These are phyloP conservation scores for Apocrypta bakeri DNA, from an alignment of 1,140 invertebrate species.

Conservation along the genomic window DNA sequence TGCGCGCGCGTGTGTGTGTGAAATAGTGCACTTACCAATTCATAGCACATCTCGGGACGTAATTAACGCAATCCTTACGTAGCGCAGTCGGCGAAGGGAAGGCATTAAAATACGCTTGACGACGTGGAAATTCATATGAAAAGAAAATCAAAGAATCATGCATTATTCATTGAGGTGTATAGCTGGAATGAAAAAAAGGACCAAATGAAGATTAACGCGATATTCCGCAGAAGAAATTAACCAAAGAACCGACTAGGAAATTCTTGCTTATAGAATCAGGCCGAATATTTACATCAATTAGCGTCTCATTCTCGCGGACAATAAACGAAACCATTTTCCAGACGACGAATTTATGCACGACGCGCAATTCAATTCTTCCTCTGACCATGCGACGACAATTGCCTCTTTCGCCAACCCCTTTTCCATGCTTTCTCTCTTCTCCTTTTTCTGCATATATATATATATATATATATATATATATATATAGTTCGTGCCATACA, in stretches of 20 bases:
- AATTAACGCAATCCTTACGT: constrained; percentile 5
- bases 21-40: not conserved
- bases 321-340: constrained; percentile 45
- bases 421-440: not conserved
- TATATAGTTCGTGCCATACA: constrained; percentile 13
- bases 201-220: constrained; percentile 35
- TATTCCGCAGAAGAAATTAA: constrained; percentile 2
- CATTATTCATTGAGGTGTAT: constrained; percentile 35
- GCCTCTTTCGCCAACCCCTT: constrained; percentile 25
- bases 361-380: constrained; percentile 38
- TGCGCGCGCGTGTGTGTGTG: too few relatives aligned
- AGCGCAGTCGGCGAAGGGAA: not conserved
- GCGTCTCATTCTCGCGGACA: constrained; percentile 26
- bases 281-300: constrained; percentile 48
- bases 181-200: constrained; percentile 5
- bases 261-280: constrained; percentile 20
- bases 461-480: too few relatives aligned
- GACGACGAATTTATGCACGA: constrained; percentile 40
- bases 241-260: not conserved
- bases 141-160: constrained; percentile 38
- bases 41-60: not conserved
- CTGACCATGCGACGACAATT: constrained; percentile 40
- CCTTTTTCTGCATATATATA: constrained; percentile 14
- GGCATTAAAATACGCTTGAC: constrained; percentile 1
- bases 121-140: constrained; percentile 20